Conservation (phyloP, 2,888 invertebrate species). For the Amphipyra berbera region DNA sequence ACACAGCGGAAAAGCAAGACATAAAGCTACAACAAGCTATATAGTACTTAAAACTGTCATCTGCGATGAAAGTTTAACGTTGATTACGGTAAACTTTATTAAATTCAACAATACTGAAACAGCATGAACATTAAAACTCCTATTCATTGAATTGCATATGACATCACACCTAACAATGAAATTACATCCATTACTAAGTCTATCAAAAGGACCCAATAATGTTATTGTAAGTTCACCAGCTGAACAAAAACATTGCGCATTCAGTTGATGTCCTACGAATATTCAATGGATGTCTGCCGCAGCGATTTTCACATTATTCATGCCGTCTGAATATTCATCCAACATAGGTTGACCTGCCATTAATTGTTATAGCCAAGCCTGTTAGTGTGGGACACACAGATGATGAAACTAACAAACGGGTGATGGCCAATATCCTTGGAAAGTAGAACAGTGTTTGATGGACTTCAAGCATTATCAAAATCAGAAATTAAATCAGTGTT, state of each 20-base stretch:
- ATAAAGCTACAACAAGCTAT: no score
- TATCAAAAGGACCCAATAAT: constrained; percentile 46
- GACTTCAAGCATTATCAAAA: not conserved
- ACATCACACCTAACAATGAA: constrained; percentile 20
- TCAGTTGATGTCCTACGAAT: constrained; percentile 75
- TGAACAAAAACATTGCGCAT: constrained; percentile 70
- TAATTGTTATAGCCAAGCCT: constrained; percentile 83
- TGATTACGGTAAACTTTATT: no score
- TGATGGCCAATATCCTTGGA: not conserved
- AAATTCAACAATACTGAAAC: constrained; percentile 13
- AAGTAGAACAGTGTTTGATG: not conserved
- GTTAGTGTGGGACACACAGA: constrained; percentile 62
- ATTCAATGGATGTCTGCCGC: constrained; percentile 76
- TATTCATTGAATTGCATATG: constrained; percentile 35
- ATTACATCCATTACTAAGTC: constrained; percentile 41
- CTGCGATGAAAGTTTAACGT: no score
- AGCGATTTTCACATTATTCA: constrained; percentile 83
- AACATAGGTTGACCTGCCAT: constrained; percentile 81
- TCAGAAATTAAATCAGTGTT: not conserved
- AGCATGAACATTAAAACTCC: constrained; percentile 18
- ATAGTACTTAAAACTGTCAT: no score
- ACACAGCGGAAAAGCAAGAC: no score
- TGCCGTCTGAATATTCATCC: constrained; percentile 85
- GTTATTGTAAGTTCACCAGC: constrained; percentile 72
- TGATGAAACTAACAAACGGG: constrained; percentile 64